Evolutionary conservation across 2,888 invertebrate species (phyloP), one percentile per base, ranked within the genome.

Genomic region (Drosophila macrospina): DNA sequence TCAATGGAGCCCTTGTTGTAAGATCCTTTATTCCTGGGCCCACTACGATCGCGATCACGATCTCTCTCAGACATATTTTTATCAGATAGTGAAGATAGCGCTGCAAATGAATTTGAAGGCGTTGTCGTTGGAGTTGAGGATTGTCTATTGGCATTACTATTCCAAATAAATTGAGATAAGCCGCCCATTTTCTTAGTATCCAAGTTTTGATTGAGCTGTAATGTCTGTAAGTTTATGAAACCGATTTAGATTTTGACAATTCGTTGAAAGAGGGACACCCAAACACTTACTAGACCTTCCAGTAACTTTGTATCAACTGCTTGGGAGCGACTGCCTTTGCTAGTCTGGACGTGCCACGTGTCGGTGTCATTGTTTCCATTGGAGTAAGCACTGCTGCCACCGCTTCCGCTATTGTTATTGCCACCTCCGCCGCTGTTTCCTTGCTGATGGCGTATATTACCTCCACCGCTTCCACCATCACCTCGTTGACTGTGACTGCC

Each of bases 311-410:
- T 83, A 66, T 92, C 92, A 28, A 91, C 90, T 34, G 87, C 89
- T 50, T 86, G 86, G 5, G 88, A 89, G 13, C 91, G 88, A 67
- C 89, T 90, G 2, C 91, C 89, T 66, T 92, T 92, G 30, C 91
- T 81, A 0, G 91, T 90, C 91, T 91, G 92, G 70, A 93, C 88
- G 34, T 89, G 90, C 92, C 92, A 92, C 10, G 89, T 89, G 45
- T 89, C 91, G 30, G 91, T 91, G 45, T 89, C 84, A 15, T 80
- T 88, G 34, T 78, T 80, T 39, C 77, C 80, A 60, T 80, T 89
- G 0, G 81, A 81, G 68, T 78, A 81, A 8, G 76, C 61, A 15
- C 64, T 78, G 51, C 64, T 73, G 48, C 67, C 55, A 5, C 56
- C 59, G 15, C 44, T 42, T 10, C 55, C 48, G 10, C 44, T 85